These are phyloP conservation scores for Drosophila buzzatii DNA, from an alignment of 2,888 invertebrate genomes.

Conservation along the genomic window DNA sequence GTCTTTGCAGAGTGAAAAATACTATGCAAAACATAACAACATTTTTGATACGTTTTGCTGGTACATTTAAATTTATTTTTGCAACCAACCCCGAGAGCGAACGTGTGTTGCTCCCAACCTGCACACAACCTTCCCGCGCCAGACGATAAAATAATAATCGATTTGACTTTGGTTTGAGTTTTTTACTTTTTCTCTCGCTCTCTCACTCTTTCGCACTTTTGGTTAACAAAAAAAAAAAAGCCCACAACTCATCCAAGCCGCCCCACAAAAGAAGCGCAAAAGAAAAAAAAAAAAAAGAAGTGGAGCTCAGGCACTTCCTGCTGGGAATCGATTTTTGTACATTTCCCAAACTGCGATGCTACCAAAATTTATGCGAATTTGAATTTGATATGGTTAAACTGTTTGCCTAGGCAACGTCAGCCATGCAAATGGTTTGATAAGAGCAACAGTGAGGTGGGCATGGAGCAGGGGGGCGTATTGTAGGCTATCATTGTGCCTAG, in stretches of 20 bases:
- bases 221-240: constrained; percentile 19
- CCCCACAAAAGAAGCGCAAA: constrained; percentile 9
- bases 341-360: constrained; percentile 39
- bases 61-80: constrained; percentile 69
- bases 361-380: constrained; percentile 76
- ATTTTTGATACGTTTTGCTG: constrained; percentile 68
- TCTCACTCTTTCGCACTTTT: constrained; percentile 15
- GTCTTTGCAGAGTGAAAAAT: constrained; percentile 13
- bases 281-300: constrained; percentile 20
- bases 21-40: constrained; percentile 54
- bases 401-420: constrained; percentile 73
- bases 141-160: constrained; percentile 80
- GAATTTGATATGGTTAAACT: constrained; percentile 79
- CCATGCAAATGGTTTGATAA: constrained; percentile 74
- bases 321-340: constrained; percentile 64
- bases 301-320: constrained; percentile 63
- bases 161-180: constrained; percentile 76
- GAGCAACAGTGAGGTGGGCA: constrained; percentile 29
- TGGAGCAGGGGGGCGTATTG: background rate
- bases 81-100: constrained; percentile 60
- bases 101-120: constrained; percentile 35
- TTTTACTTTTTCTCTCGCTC: constrained; percentile 12
- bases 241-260: constrained; percentile 53
- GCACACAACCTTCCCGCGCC: constrained; percentile 26
- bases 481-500: constrained; percentile 55